These are phyloP conservation scores for Gambelia wislizenii DNA, from an alignment of 2,797 vertebrate species.

Conservation along the genomic window DNA sequence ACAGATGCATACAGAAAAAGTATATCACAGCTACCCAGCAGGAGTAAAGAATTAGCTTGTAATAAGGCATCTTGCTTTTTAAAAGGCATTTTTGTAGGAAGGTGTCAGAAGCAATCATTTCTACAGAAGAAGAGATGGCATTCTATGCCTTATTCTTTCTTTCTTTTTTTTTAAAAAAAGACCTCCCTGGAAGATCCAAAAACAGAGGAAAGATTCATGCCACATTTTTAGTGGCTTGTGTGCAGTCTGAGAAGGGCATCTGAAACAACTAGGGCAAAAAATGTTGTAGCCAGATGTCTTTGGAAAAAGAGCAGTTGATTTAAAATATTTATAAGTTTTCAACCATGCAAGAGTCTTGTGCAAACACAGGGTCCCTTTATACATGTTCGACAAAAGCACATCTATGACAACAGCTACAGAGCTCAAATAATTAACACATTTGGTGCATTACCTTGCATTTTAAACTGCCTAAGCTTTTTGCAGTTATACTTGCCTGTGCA, in stretches of 20 bases:
- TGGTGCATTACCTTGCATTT: neutral
- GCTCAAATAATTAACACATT: constrained; percentile 23
- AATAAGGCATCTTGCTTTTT: neutral
- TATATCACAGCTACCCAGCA: neutral
- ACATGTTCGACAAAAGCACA: constrained; percentile 52
- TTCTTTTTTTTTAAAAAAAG: neutral
- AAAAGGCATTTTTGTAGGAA: neutral
- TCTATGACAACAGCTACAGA: constrained; percentile 43
- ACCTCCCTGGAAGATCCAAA: constrained; percentile 23
- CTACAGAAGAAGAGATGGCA: constrained; percentile 6
- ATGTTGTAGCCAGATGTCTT: constrained; percentile 35
- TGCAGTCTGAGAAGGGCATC: constrained; percentile 30
- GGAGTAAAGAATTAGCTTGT: neutral
- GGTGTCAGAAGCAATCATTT: constrained; percentile 18
- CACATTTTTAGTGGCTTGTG: neutral
- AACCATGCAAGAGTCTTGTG: constrained; percentile 41
- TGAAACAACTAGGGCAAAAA: constrained; percentile 20
- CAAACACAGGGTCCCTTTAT: constrained; percentile 60
- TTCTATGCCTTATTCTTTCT: constrained; percentile 23
- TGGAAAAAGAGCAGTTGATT: constrained; percentile 56
- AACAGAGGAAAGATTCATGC: neutral
- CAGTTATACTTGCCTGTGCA: neutral
- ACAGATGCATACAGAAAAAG: neutral
- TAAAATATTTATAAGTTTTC: constrained; percentile 64
- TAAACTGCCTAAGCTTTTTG: neutral